Conservation (phyloP, 2,797 vertebrate species). For the Argyrosomus regius region DNA sequence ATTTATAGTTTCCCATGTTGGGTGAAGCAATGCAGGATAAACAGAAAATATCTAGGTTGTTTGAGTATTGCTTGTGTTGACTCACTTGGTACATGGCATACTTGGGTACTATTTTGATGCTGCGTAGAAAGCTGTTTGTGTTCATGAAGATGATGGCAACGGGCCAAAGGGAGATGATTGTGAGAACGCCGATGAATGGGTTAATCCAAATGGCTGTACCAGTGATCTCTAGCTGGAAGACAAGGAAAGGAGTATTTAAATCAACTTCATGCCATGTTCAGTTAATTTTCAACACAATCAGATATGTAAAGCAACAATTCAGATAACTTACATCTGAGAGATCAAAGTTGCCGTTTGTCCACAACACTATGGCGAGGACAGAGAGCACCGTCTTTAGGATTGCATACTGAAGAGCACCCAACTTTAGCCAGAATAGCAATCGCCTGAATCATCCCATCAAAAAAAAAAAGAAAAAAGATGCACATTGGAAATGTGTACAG, state of each 20-base stretch:
- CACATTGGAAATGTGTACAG: constrained; percentile 3
- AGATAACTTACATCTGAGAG: constrained; percentile 84
- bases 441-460: constrained; percentile 65
- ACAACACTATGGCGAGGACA: constrained; percentile 88
- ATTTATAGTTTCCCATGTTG: background rate
- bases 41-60: background rate
- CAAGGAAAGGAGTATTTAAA: background rate
- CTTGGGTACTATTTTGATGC: constrained; percentile 88
- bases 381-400: constrained; percentile 87
- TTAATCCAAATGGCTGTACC: constrained; percentile 89
- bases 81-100: constrained; percentile 93
- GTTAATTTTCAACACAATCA: background rate
- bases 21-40: background rate
- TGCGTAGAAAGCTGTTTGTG: constrained; percentile 76
- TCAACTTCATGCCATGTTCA: background rate
- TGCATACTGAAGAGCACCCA: constrained; percentile 90
- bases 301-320: background rate
- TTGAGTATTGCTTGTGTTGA: constrained; percentile 1
- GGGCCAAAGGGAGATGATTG: constrained; percentile 90
- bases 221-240: constrained; percentile 83
- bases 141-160: constrained; percentile 91
- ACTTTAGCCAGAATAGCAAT: constrained; percentile 87
- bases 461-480: background rate
- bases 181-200: constrained; percentile 86
- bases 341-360: constrained; percentile 89